Base-by-base conservation (phyloP, 2,888 invertebrate species). In the Rotaria macrura region DNA sequence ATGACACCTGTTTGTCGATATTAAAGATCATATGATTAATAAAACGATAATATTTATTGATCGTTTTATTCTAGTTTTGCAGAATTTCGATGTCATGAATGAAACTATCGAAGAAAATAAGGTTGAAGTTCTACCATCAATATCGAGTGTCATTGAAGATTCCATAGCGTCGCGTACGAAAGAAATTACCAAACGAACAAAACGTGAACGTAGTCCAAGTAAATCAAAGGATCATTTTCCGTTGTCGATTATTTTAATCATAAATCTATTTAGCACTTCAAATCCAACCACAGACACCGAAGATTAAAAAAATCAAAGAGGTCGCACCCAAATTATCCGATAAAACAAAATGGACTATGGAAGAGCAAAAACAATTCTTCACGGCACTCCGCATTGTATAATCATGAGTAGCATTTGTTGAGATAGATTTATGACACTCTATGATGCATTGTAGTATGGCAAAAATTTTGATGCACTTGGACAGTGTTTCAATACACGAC, bases 341-440 rank as follows among this genome's bases (percentile, higher is more conserved):
- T 43, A 79, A 79, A 43, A 43, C 79, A 43, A 79, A 79, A 79
- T 79, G 79, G 79, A 79, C 79, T 14, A 79, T 79, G 79, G 79
- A 79, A 79, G 79, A 79, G 43, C 79, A 79, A 79, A 79, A 79
- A 79, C 79, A 79, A 9, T 79, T 79, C 10, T 79, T 79, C n/a
- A 43, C 12, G 14, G 79, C 79, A 12, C 79, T 79, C 9, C 79
- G 79, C 25, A 79, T 79, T 40, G 79, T 79, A 79, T 40, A 14
- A 29, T 23, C 3, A 40, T 25, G 1, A 38, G 20, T 6, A 25
- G n/a, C n/a, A n/a, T n/a, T n/a, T 55, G 6, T 74, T 40, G 38
- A 74, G 34, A 20, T 40, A 43, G 1, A 3, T 29, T 1, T 47
- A 47, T 14, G 47, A 12, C 14, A 12, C 5, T 12, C 47, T 47